Percentiles rank a stretch among this genome's conserved stretches.
Evolutionary conservation across 2,888 invertebrate genomes (phyloP).

Genomic region (Ellobium chinense): DNA sequence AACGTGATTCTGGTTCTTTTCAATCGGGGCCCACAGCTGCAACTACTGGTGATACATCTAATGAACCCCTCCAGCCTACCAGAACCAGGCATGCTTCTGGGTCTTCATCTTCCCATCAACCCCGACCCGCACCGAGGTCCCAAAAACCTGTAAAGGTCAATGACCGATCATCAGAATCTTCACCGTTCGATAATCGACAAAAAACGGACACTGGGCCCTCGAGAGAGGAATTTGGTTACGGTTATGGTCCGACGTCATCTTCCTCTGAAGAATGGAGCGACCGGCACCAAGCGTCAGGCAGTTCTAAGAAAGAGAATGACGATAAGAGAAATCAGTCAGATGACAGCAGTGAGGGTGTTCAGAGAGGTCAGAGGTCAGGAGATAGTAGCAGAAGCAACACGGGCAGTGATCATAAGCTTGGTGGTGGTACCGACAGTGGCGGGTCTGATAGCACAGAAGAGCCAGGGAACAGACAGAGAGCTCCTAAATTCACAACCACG

Average conservation of each 20-base stretch:
- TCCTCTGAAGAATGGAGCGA: not conserved
- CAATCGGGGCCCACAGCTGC: not conserved
- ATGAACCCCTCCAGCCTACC: not conserved
- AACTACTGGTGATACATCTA: not conserved
- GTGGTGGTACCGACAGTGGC: not conserved
- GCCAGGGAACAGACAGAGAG: slow-evolving; percentile 30
- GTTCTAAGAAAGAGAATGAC: not conserved
- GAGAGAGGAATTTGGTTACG: not conserved
- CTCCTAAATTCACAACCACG: slow-evolving; percentile 62
- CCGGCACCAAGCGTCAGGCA: not conserved
- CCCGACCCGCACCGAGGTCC: slow-evolving; percentile 33
- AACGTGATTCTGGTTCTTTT: slow-evolving; percentile 23
- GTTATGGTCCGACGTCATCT: not conserved
- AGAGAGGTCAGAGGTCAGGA: not conserved
- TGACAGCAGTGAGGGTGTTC: not conserved
- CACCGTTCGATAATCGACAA: not conserved
- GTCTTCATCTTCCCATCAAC: not conserved
- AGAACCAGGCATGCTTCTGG: not conserved
- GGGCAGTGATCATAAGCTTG: slow-evolving; percentile 5
- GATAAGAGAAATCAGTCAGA: not conserved
- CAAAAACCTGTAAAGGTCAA: not conserved
- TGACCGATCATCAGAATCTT: not conserved
- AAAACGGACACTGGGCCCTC: not conserved
- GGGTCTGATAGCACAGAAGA: not conserved
- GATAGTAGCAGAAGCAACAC: not conserved